phyloP scores from a whole-genome alignment of 2,797 vertebrate species.

The Dendrocincla tyrannina region DNA sequence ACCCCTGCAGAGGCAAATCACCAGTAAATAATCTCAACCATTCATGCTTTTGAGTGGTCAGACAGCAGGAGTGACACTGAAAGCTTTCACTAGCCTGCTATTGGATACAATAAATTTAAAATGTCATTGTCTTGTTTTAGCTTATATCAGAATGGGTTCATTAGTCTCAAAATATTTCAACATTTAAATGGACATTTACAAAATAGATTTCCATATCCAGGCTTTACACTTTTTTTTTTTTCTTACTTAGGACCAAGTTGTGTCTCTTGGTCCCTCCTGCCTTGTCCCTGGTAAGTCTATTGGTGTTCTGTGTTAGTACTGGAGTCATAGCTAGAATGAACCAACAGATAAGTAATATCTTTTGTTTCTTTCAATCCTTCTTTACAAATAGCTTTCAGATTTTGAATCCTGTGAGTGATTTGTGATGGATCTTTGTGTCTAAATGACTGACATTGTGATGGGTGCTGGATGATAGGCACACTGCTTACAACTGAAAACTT shows the following conservation, averaged over 20 bases:
- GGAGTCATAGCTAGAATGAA: neutral
- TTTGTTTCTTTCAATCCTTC: neutral
- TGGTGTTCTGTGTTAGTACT: neutral
- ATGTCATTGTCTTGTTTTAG: neutral
- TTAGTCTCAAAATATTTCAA: neutral
- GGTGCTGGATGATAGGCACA: neutral
- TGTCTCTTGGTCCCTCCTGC: neutral
- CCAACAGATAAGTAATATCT: neutral
- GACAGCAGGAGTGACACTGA: neutral
- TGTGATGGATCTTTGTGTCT: neutral
- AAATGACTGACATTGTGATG: neutral
- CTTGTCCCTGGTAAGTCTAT: neutral
- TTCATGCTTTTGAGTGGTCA: neutral
- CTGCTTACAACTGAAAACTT: neutral
- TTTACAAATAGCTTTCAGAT: neutral
- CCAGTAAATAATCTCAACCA: neutral
- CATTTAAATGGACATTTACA: neutral
- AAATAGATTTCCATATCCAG: neutral
- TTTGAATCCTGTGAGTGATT: neutral
- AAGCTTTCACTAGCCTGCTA: neutral
- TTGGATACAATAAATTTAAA: neutral
- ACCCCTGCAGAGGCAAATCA: neutral
- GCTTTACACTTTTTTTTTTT: neutral
- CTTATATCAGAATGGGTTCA: neutral
- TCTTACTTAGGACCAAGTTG: neutral